phyloP scores from a whole-genome alignment of 2,113 vertebrate genomes.

The Falco punctatus region DNA sequence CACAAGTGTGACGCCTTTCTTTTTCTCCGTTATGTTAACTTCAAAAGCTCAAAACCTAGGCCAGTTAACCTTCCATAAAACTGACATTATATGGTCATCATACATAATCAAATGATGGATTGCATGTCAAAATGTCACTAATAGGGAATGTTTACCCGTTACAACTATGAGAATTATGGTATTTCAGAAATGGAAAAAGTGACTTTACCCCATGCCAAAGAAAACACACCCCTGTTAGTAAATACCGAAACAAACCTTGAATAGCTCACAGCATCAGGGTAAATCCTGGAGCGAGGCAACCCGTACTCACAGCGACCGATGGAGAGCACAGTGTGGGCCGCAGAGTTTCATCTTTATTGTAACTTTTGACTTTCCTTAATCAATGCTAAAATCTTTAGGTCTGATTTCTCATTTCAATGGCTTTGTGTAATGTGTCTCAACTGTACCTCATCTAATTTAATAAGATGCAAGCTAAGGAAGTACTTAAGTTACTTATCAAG shows the following conservation, averaged over 20 bases:
- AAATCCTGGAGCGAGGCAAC: background rate
- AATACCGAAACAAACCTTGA: background rate
- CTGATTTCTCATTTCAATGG: conserved; percentile 75
- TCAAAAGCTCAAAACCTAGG: conserved; percentile 73
- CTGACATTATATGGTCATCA: conserved; percentile 73
- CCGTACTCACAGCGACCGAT: background rate
- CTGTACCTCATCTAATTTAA: conserved; percentile 78
- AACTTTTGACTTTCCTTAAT: conserved; percentile 70
- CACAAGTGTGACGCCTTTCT: conserved; percentile 34
- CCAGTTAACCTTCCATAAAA: conserved; percentile 76
- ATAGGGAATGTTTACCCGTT: conserved; percentile 63
- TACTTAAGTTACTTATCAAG: conserved; percentile 84
- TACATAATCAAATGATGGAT: conserved; percentile 75
- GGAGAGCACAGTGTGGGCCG: background rate
- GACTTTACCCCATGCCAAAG: background rate
- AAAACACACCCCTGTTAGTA: conserved; percentile 3
- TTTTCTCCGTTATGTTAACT: conserved; percentile 59
- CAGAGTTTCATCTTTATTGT: conserved; percentile 47
- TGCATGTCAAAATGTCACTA: conserved; percentile 63
- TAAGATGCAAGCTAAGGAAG: conserved; percentile 82
- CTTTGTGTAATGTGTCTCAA: conserved; percentile 71
- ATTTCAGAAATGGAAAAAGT: conserved; percentile 30
- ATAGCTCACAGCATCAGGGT: background rate
- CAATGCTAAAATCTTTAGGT: conserved; percentile 79
- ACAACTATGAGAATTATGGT: conserved; percentile 38